Evolutionary conservation across 2,113 vertebrate species (phyloP), one percentile per base, ranked within the genome.

Genomic region (Tragulus kanchil): DNA sequence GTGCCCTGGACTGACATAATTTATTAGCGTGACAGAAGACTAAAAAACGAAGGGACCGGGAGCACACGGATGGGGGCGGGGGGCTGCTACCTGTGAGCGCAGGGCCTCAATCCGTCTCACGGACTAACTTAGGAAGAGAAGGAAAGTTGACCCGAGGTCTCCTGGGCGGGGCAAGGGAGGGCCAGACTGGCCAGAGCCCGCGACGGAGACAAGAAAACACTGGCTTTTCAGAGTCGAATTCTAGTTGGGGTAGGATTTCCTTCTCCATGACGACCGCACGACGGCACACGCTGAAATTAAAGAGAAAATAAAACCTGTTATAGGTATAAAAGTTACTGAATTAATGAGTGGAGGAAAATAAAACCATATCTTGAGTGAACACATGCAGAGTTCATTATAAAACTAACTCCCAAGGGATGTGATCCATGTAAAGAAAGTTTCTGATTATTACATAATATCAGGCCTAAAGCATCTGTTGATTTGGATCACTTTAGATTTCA

Each of bases 361-460:
- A 96, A 95, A 94, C n/a, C 14, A 8, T 58, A 82, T 11, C 8
- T 17, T 59, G 36, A 31, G n/a, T 58, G 65, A 88, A 85, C 61
- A 85, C 17, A 56, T 36, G 73, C 1, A 6, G 50, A 71, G 52
- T 90, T 42, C 73, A 84, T 9, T 73, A 50, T 91, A 89, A 93
- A 95, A 96, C 16, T 85, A 85, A 93, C 19, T 78, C n/a, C 84
- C 54, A 93, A 10, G 61, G 85, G 59, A 93, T 64, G 26, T 84
- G 25, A 31, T 82, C 71, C 62, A 45, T 62, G n/a, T 64, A 90
- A 90, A 73, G n/a, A 85, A 23, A 88, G 25, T 65, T 77, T 83
- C 31, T 82, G 42, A 50, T 31, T 83, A 50, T 50, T 73, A 90
- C 42, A 45, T 59, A 71, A 21, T 28, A 88, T 82, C n/a, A 89